These are phyloP conservation scores for Drosophila trichaetosa DNA, from an alignment of 2,888 invertebrate genomes.

Conservation along the genomic window DNA sequence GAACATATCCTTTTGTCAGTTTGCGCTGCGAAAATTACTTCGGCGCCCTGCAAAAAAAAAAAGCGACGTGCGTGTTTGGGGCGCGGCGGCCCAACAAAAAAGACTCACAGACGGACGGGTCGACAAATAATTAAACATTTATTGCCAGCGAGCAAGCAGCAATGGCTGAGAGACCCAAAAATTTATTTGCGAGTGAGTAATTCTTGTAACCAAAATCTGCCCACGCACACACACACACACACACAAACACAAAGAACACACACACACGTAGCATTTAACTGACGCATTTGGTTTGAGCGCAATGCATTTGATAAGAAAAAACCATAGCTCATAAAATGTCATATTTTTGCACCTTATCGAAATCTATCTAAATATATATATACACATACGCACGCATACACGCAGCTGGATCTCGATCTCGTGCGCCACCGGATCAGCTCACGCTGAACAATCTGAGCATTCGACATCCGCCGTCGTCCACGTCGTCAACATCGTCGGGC, in stretches of 20 bases:
- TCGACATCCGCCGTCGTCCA: constrained; percentile 81
- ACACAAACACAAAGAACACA: constrained; percentile 19
- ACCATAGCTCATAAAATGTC: constrained; percentile 33
- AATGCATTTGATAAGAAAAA: constrained; percentile 68
- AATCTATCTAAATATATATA: constrained; percentile 7
- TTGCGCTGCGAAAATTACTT: constrained; percentile 59
- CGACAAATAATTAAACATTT: constrained; percentile 37
- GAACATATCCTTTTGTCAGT: constrained; percentile 26
- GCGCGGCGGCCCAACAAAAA: constrained; percentile 73
- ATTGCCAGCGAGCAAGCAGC: constrained; percentile 24
- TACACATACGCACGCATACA: not conserved
- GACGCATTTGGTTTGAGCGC: constrained; percentile 57
- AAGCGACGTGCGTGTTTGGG: constrained; percentile 71
- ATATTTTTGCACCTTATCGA: constrained; percentile 26
- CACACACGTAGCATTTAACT: constrained; percentile 29
- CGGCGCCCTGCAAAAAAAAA: constrained; percentile 49
- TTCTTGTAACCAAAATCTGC: constrained; percentile 34
- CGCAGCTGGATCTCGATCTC: constrained; percentile 71
- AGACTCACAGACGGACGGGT: constrained; percentile 31
- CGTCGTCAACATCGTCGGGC: constrained; percentile 82
- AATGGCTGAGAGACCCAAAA: constrained; percentile 85
- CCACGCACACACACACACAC: constrained; percentile 51
- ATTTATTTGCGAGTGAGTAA: constrained; percentile 82
- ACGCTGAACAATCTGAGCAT: constrained; percentile 81
- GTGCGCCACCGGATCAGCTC: constrained; percentile 83